Evolutionary conservation across 2,113 vertebrate genomes (phyloP), one percentile per base, ranked within the genome.

Genomic region (Serilophus lunatus): DNA sequence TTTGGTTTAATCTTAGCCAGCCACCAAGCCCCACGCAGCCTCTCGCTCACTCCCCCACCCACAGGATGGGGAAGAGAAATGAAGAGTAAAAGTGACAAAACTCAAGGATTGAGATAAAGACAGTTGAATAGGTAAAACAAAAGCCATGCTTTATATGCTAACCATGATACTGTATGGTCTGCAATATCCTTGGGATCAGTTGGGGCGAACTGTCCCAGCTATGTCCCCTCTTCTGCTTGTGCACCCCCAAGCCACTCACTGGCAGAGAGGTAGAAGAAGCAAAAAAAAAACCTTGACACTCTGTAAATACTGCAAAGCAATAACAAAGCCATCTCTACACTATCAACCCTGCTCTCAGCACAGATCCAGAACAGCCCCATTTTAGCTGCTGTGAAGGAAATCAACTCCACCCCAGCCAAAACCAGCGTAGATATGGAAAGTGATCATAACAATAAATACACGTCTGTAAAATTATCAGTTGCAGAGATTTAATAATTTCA

Each of bases 231-330:
- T 9, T 44, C 26, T 81, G 51, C 44, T 36, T 33, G 10, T 65
- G 66, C 31, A 24, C 6, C 51, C 26, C 51, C 33, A 36, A 44
- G 28, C 31, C 11, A 4, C 66, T 71, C 3, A 2, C 14, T 18
- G 31, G 42, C 1, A 0, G n/a, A 60, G 56, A 49, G 40, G 59
- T 35, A 15, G 0, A 0, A 74, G 68, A 42, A 42, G n/a, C n/a
- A 18, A 26, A 42, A 28, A 33, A 50, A 18, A 72, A 25, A 51
- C 22, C 31, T 57, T 49, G 31, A 51, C 1, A 0, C 51, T 51
- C 26, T 66, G 33, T 29, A 66, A 28, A n/a, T 38, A 19, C 69
- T 89, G 69, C 61, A 76, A 40, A 68, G 25, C 40, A 31, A 7
- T 0, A 75, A 64, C 63, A 69, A 61, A 61, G 54, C 20, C 40